These are phyloP conservation scores for Yponomeuta sedellus DNA, from an alignment of 2,888 invertebrate species.

Conservation along the genomic window DNA sequence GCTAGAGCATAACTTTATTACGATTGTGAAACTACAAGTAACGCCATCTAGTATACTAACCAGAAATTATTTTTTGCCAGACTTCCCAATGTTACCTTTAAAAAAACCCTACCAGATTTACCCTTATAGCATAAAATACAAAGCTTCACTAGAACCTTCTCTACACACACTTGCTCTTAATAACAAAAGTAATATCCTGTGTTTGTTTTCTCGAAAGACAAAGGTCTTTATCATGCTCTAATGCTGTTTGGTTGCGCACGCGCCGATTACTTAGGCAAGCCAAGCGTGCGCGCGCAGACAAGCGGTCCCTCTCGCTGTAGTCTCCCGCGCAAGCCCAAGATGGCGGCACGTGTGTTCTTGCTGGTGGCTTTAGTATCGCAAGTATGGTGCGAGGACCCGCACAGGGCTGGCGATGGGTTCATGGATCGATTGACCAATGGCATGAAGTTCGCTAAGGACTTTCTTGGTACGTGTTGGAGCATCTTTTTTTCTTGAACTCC, in stretches of 20 bases:
- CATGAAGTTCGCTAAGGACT: slow-evolving; percentile 62
- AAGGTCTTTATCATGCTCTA: slow-evolving; percentile 42
- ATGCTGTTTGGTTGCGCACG: slow-evolving; percentile 43
- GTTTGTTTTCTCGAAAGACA: background rate
- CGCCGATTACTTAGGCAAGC: slow-evolving; percentile 48
- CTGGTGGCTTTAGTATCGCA: slow-evolving; percentile 35
- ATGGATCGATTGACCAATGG: slow-evolving; percentile 56
- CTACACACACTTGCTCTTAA: background rate
- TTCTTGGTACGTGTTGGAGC: slow-evolving; percentile 49
- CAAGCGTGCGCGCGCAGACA: slow-evolving; percentile 39
- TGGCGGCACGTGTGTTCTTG: slow-evolving; percentile 49
- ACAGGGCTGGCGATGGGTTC: slow-evolving; percentile 40
- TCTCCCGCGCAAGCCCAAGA: slow-evolving; percentile 43
- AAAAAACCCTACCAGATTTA: no score
- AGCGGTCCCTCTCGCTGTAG: slow-evolving; percentile 35
- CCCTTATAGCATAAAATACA: no score
- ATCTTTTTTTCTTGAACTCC: no score
- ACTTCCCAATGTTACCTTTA: background rate
- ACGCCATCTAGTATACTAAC: slow-evolving; percentile 11
- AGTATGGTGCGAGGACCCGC: slow-evolving; percentile 22
- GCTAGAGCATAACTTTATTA: background rate
- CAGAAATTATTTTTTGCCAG: background rate
- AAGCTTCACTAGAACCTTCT: no score
- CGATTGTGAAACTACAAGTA: background rate
- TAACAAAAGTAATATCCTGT: background rate